A percentile compares a stretch with the other conserved stretches of the same genome.
These are phyloP conservation scores for Dicrurus megarhynchus DNA, from an alignment of 2,113 vertebrate genomes.

Conservation along the genomic window DNA sequence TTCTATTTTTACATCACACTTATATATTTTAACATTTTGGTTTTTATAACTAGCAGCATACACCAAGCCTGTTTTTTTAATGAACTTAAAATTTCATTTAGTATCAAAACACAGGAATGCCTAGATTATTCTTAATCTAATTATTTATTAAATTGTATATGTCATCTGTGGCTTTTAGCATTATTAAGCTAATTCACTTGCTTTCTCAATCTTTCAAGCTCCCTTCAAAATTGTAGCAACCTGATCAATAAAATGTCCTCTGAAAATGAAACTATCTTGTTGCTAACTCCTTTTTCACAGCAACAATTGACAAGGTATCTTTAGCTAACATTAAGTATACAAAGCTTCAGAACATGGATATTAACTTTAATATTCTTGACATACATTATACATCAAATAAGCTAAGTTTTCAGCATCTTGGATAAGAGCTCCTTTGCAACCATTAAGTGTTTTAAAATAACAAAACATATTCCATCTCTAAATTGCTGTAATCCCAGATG, in stretches of 20 bases:
- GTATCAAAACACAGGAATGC: neutral
- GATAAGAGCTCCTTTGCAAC: neutral
- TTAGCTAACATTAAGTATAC: neutral
- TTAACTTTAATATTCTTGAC: neutral
- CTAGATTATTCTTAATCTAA: neutral
- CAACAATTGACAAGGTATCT: neutral
- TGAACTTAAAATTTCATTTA: neutral
- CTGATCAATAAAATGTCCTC: neutral
- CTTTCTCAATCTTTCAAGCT: neutral
- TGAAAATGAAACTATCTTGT: neutral
- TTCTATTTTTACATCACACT: neutral
- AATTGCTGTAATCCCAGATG: neutral
- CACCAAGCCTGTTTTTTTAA: neutral
- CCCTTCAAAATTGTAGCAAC: neutral
- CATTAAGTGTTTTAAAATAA: neutral
- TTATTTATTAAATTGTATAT: neutral
- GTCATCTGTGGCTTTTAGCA: neutral
- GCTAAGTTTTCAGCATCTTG: neutral
- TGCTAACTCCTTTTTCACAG: neutral
- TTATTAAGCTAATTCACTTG: neutral
- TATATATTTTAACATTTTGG: neutral
- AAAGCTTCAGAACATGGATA: neutral
- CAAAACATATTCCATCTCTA: neutral
- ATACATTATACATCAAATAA: neutral
- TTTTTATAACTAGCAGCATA: neutral